Evolutionary conservation across 2,888 invertebrate species (phyloP), one percentile per base, ranked within the genome.

Genomic region (Drosophila phalerata): DNA sequence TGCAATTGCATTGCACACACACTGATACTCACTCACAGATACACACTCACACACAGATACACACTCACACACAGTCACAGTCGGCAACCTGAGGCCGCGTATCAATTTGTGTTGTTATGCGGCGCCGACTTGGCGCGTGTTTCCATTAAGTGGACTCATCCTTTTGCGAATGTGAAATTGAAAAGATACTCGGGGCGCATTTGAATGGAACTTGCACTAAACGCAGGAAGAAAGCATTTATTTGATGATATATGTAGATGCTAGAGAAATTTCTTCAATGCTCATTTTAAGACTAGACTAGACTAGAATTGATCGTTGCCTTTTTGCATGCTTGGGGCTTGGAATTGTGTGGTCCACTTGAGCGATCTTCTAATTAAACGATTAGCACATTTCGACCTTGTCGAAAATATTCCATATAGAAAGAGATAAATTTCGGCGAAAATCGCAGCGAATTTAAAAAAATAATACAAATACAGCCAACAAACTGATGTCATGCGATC

Each of bases 181-280:
- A 66, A 49, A 45, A 43, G 51, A 47, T 30, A 34, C 49, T 45
- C 34, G 42, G 56, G 70, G 74, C 64, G 66, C 65, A 66, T 71
- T 49, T 65, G 55, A 57, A 61, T 68, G 62, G 67, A 71, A 70
- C 74, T 65, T 76, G 61, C 69, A 52, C 69, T 83, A 86, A 86
- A 76, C 73, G 86, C 86, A 87, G 86, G 86, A 87, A 84, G 88
- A 86, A 80, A 81, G 81, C 84, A 80, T 87, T 87, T 88, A 88
- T 77, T 80, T 62, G 69, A 70, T 77, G 60, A 77, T 73, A 43
- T 52, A 57, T 47, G 11, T 38, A 17, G 40, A 40, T 28, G 19
- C 51, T 51, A 32, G 51, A 43, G 61, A 61, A 43, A 52, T 43
- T 43, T 51, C 42, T 55, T 34, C 52, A 11, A 28, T 43, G 61